Base-by-base conservation (phyloP, 2,797 vertebrate genomes). In the Amphiprion clarkii region DNA sequence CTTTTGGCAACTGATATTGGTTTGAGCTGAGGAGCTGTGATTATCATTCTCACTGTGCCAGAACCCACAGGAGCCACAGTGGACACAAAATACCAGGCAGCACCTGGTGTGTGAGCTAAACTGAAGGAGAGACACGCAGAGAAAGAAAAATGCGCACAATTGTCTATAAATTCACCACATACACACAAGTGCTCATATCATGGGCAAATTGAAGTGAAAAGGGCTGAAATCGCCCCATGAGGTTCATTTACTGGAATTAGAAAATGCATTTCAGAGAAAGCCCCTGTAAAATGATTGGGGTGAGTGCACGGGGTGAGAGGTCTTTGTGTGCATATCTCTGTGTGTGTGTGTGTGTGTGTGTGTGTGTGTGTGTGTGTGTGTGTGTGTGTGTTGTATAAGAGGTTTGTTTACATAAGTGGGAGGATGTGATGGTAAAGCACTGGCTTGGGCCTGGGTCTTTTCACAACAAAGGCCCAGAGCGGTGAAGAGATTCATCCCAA, bases 61-160 rank as follows among this genome's bases (percentile, higher is more conserved):
- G 75, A 83, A 69, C 81, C 75, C 83, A 83, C 84, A 71, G 75
- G 84, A 87, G 85, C 71, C 67, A 39, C 70, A 25, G 61, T 63
- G 78, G 87, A 83, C 87, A 76, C 78, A 77, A 91, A 90, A 93
- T 70, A 85, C 82, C 54, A 79, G 81, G 87, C 86, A 79, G 87
- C 92, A 90, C 93, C 94, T 92, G 93, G 89, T 86, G 86, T 85
- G 85, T 70, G 87, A 89, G 83, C 81, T 69, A 61, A 81, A 58
- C 84, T 16, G 59, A 67, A 70, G 81, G 60, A 76, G 63, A 73
- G 40, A 67, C 59, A 70, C 55, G 65, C 36, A 33, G 51, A 61
- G 36, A 9, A 56, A 73, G n/a, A 58, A 73, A 72, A 65, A 64
- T 7, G 11, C 42, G 72, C 72, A 57, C 75, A 67, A 79, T 82